Base-by-base conservation (phyloP, 2,888 invertebrate species). In the Schrankia costaestrigalis region DNA sequence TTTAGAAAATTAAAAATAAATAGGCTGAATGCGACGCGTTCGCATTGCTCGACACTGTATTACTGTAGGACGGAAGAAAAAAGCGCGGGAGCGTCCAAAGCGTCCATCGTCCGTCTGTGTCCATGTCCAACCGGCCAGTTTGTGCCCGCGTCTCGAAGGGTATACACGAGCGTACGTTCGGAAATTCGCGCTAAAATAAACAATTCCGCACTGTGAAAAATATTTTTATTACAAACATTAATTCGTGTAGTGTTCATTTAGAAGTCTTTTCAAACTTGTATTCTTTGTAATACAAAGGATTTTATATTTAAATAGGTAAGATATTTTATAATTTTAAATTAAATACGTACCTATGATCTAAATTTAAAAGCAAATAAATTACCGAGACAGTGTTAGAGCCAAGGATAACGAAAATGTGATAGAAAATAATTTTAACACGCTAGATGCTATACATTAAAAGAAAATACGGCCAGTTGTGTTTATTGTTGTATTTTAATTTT, bases 1-100 rank as follows among this genome's bases (percentile, higher is more conserved):
- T 26, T 48, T 44, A 51, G 57, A 51, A 55, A 63, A 66, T 66
- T 57, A 66, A 71, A 71, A 73, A 71, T 62, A 69, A 64, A 63
- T 63, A 68, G 59, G 59, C 58, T 56, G 63, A 65, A 71, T 59
- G 61, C 70, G 65, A 56, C 68, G 60, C 70, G 63, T 49, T 50
- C 54, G 51, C 53, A 42, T 50, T 52, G 54, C 52, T 37, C 42
- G 44, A 51, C 56, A 32, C 63, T 48, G 38, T n/a, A 50, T 50
- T 55, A 68, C 64, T 63, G 63, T 63, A 56, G 11, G 2, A 10
- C 8, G 7, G 60, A 56, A 56, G 60, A 65, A 64, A 63, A n/a
- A 63, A 62, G 56, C 49, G 56, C 52, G 47, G 56, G 30, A 48
- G 39, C 49, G 54, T 41, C 34, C 48, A 46, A n/a, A n/a, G 32